Conservation (phyloP, 2,113 vertebrate species). For the Salvelinus alpinus region DNA sequence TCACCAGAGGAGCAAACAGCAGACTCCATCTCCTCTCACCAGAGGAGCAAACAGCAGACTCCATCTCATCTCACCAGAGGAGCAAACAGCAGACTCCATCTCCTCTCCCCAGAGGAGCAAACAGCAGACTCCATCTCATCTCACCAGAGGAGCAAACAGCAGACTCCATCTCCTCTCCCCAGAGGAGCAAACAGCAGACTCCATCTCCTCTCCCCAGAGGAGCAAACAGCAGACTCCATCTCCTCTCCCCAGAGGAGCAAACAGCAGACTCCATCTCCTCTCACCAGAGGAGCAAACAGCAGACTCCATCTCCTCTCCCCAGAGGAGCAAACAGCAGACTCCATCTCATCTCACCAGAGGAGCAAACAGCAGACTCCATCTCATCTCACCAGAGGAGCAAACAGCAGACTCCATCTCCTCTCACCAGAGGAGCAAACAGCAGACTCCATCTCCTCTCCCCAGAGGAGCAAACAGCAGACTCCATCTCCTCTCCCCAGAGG, state of each 20-base stretch:
- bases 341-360: not conserved
- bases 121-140: not conserved
- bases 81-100: not conserved
- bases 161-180: too few species aligned
- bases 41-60: too few species aligned
- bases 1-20: not conserved
- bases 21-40: not conserved
- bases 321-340: not conserved
- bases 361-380: too few species aligned
- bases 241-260: too few species aligned
- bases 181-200: too few species aligned
- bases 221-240: not conserved
- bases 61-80: not conserved
- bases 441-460: not conserved
- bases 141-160: too few species aligned
- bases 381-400: not conserved
- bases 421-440: too few species aligned
- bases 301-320: not conserved
- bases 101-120: not conserved
- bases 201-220: not conserved
- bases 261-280: not conserved
- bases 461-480: not conserved
- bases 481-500: not conserved
- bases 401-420: not conserved
- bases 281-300: not conserved